These are phyloP conservation scores for Ommatoiulus sabulosus DNA, from an alignment of 2,888 invertebrate genomes.

Conservation along the genomic window DNA sequence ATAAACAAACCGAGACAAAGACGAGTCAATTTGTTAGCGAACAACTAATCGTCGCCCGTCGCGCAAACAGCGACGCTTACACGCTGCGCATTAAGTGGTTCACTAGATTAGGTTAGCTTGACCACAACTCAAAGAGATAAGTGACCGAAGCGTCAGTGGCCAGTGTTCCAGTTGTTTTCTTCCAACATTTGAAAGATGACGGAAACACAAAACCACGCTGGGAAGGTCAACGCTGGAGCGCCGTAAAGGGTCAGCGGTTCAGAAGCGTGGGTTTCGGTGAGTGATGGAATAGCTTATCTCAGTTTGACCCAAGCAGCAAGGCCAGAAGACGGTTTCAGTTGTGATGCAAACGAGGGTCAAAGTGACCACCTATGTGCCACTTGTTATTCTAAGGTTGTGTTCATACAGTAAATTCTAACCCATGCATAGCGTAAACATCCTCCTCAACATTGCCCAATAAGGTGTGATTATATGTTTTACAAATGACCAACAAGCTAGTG, in stretches of 20 bases:
- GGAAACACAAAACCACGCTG: not conserved
- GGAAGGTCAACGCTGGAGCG: not conserved
- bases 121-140: not conserved
- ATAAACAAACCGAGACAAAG: not conserved
- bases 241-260: not conserved
- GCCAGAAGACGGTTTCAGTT: not conserved
- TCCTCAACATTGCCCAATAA: no score
- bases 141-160: not conserved
- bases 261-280: not conserved
- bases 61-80: constrained; percentile 4
- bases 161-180: not conserved
- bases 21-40: constrained; percentile 31
- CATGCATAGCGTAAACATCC: no score
- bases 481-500: no score
- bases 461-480: no score
- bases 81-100: not conserved
- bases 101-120: constrained; percentile 40
- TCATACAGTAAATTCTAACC: not conserved
- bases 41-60: constrained; percentile 21
- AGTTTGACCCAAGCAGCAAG: not conserved
- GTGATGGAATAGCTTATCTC: constrained; percentile 13
- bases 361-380: not conserved
- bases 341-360: not conserved
- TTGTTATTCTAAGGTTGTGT: not conserved
- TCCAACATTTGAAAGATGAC: not conserved